Evolutionary conservation across 2,113 vertebrate species (phyloP), one percentile per base, ranked within the genome.

Genomic region (Syngnathus floridae): DNA sequence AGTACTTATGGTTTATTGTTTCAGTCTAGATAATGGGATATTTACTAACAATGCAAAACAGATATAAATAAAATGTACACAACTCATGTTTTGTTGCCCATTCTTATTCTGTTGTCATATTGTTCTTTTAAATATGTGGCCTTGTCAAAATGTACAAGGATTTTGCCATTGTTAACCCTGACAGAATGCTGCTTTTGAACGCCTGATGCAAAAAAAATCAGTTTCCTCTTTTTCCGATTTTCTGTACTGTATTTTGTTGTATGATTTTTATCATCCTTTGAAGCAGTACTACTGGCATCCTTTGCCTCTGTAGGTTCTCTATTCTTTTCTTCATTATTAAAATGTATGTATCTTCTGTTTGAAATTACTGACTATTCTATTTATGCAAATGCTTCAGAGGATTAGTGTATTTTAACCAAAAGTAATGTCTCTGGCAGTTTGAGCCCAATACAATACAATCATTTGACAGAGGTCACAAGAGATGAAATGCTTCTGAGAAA

Each of bases 391-490:
- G 72, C 75, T 84, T 86, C 65, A 54, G 64, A 72, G 57, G 69
- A 62, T 70, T 61, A 61, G 60, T 67, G 78, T 75, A 12, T 71
- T 66, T 70, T 12, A 89, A 89, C 89, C 89, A 90, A 91, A 91
- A 83, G 73, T 84, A 62, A 72, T 60, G 71, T 70, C 67, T 76
- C 74, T 80, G 84, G 87, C 87, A 91, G 86, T 85, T 89, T 85
- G 84, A 81, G 82, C 86, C 77, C 62, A 59, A 84, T 72, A 86
- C 86, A 90, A 90, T 91, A 26, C 88, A 84, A 74, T 31, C 26
- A 31, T 31, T 31, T 31, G 77, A 70, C 63, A 82, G 70, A 83
- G 66, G 69, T 73, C n/a, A 67, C 63, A 65, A 43, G 55, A 67
- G 63, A 66, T 46, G 46, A 67, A 74, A 64, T 83, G 73, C 80